Conservation (phyloP, 2,888 invertebrate genomes). For the Loripinus fragilis region DNA sequence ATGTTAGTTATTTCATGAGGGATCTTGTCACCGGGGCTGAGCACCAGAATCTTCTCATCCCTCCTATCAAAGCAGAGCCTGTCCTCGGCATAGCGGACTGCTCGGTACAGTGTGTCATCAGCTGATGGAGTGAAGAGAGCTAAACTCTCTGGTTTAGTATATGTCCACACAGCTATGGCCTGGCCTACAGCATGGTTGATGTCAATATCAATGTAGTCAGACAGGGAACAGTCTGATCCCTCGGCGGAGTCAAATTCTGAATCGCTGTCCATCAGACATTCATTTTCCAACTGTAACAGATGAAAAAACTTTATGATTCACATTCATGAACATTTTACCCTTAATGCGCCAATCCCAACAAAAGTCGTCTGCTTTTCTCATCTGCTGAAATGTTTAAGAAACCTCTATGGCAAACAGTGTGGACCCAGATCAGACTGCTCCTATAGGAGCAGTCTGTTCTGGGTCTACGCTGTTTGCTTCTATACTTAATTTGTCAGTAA, state of each 20-base stretch:
- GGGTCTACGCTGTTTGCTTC: too few species aligned
- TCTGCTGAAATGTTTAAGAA: too few species aligned
- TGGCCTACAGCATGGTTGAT: conserved; percentile 63
- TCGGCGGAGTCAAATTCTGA: conserved; percentile 32
- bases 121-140: conserved; percentile 70
- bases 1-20: conserved; percentile 69
- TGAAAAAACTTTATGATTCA: background rate
- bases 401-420: too few species aligned
- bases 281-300: background rate
- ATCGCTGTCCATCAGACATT: conserved; percentile 3
- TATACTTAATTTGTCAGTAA: too few species aligned
- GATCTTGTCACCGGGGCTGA: conserved; percentile 66
- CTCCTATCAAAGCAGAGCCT: conserved; percentile 66
- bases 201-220: conserved; percentile 58
- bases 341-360: too few species aligned
- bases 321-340: too few species aligned
- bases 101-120: conserved; percentile 64
- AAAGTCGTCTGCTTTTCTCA: too few species aligned
- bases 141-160: conserved; percentile 66
- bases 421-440: too few species aligned
- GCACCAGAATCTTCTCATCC: conserved; percentile 68
- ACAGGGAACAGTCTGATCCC: conserved; percentile 54
- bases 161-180: conserved; percentile 73
- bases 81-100: conserved; percentile 68
- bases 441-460: too few species aligned